phyloP scores from a whole-genome alignment of 2,888 invertebrate genomes.

The Gymnoscelis rufifasciata region DNA sequence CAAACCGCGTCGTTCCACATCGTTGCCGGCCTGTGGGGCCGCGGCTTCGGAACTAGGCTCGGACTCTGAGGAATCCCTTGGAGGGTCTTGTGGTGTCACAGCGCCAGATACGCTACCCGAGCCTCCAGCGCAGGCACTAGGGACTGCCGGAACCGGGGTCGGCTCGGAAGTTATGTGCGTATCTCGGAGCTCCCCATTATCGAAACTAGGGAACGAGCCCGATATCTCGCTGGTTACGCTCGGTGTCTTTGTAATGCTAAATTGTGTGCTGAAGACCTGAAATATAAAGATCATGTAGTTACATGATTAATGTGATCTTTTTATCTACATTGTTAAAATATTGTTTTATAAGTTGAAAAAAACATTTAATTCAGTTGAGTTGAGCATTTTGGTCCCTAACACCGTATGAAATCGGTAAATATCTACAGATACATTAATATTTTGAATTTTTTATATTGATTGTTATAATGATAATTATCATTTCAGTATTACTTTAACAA shows the following conservation, averaged over 20 bases:
- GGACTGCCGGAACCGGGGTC: conserved; percentile 22
- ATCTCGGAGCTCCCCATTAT: conserved; percentile 71
- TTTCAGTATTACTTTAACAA: too few species aligned
- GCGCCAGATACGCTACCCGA: conserved; percentile 19
- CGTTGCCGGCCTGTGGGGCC: conserved; percentile 58
- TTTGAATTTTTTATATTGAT: too few species aligned
- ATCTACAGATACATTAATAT: too few species aligned
- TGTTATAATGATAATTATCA: too few species aligned
- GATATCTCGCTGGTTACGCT: conserved; percentile 82
- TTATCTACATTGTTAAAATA: too few species aligned
- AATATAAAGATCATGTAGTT: background rate
- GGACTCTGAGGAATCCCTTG: conserved; percentile 32
- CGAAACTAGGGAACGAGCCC: conserved; percentile 62
- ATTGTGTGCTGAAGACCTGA: conserved; percentile 81
- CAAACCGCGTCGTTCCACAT: conserved; percentile 83
- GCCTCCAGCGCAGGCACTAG: conserved; percentile 17
- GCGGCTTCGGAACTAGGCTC: conserved; percentile 32
- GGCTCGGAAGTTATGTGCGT: conserved; percentile 25
- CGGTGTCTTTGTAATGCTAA: conserved; percentile 82
- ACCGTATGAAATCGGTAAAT: too few species aligned
- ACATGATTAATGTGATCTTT: too few species aligned
- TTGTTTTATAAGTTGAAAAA: too few species aligned
- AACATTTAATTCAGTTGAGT: too few species aligned
- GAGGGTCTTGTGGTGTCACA: conserved; percentile 27
- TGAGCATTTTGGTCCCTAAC: too few species aligned